Base-by-base conservation (phyloP, 1,140 invertebrate species). In the Zeugodacus cucurbitae region DNA sequence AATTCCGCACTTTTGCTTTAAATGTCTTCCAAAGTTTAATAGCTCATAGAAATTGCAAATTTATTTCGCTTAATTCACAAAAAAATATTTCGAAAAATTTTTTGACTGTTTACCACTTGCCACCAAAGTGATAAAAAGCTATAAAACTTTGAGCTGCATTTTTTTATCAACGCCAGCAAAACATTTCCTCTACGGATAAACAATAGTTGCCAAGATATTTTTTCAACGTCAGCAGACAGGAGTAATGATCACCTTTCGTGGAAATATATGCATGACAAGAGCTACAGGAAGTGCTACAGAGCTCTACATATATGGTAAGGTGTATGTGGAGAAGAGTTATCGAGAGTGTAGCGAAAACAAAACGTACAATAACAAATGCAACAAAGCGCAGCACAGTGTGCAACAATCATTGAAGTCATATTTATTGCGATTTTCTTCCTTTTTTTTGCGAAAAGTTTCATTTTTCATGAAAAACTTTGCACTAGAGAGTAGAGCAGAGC, bases 381-480 rank as follows among this genome's bases (percentile, higher is more conserved):
- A 3, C 11, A 67, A 67, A 62, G 7, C 59, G 6, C 26, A 37
- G 0, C 6, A 74, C 11, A 41, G 37, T 32, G 37, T 44, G 22
- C 37, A 74, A 37, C 22, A 20, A 29, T 41, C 20, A 17, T 32
- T 67, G 70, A 74, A 74, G 70, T 74, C 34, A 74, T 74, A 74
- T 37, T 37, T 74, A 11, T 74, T 74, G 32, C 32, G 4, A 14
- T 44, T 37, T 37, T 74, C 8, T 74, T 26, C 22, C n/a, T 4
- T 41, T 74, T 74, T 22, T 74, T 44, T n/a, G 5, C 14, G 4
- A 74, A 54, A 74, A 26, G 37, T 74, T 44, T 37, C 17, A 74
- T 74, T 74, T 74, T 74, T 74, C 70, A 74, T 74, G 34, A 22
- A 74, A 74, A 74, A 74, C 34, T 74, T 67, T 29, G n/a, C 62